Percentiles rank a stretch among this genome's conserved stretches.
Evolutionary conservation across 2,888 invertebrate species (phyloP).

Genomic region (Chironomus tentans): DNA sequence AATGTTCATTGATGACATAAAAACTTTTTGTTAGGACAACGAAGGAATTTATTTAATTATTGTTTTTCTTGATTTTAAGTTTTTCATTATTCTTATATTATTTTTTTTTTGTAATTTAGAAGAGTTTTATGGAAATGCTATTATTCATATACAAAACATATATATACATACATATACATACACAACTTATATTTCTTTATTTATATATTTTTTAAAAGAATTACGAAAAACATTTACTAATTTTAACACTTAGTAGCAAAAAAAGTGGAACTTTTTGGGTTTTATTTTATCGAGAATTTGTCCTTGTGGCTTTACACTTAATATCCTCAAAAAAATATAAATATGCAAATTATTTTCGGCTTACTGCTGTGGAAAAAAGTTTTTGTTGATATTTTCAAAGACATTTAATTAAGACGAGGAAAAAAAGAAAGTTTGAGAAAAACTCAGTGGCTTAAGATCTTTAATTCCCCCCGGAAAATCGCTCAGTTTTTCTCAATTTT

Average conservation of each 20-base stretch:
- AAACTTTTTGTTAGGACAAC: neutral
- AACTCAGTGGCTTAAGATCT: constrained; percentile 20
- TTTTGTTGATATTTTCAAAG: no score
- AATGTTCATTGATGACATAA: constrained; percentile 52
- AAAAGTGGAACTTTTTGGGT: neutral
- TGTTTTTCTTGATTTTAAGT: neutral
- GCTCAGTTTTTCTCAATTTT: neutral
- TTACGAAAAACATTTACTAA: neutral
- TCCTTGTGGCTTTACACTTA: neutral
- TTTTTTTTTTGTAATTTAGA: neutral
- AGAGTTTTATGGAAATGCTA: neutral
- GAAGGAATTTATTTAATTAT: neutral
- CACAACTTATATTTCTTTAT: neutral
- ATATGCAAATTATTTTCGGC: no score
- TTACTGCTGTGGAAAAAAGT: neutral
- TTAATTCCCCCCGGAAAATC: constrained; percentile 25
- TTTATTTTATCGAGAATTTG: neutral
- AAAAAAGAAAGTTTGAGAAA: neutral
- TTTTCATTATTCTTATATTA: neutral
- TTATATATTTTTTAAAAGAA: neutral
- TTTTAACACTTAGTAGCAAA: neutral
- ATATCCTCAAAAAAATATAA: no score
- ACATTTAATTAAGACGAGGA: no score
- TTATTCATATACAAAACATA: neutral
- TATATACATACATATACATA: neutral